These are phyloP conservation scores for Matsumurasca onukii DNA, from an alignment of 1,140 invertebrate species.

Conservation along the genomic window DNA sequence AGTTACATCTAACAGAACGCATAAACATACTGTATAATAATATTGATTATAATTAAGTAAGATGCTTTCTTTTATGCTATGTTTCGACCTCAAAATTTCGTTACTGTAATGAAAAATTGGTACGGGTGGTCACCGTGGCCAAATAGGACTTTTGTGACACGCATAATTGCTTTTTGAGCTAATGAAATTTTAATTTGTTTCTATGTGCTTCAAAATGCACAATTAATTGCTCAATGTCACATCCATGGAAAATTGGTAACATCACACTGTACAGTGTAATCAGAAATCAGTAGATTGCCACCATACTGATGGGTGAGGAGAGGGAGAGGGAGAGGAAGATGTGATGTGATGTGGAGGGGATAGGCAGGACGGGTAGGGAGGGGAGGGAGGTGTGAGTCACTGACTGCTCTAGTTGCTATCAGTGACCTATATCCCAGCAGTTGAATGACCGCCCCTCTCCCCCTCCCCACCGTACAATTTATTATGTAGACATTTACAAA, in stretches of 20 bases:
- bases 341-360: not conserved
- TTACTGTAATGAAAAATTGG: no score
- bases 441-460: not conserved
- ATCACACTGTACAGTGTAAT: not conserved
- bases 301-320: not conserved
- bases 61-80: no score
- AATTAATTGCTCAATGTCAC: not conserved
- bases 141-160: no score
- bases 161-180: no score
- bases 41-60: no score
- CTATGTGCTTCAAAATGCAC: not conserved
- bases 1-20: no score
- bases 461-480: not conserved
- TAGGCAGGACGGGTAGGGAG: not conserved
- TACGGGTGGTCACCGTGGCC: no score
- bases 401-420: constrained; percentile 5
- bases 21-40: no score
- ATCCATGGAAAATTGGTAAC: not conserved
- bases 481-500: no score
- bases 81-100: no score
- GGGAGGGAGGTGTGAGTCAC: not conserved
- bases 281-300: not conserved
- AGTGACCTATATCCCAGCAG: not conserved
- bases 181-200: no score
- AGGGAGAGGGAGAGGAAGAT: not conserved